Percentiles rank a stretch among this genome's conserved stretches.
Evolutionary conservation across 2,888 invertebrate genomes (phyloP).

Genomic region (Spatulosminthurus flaviceps): DNA sequence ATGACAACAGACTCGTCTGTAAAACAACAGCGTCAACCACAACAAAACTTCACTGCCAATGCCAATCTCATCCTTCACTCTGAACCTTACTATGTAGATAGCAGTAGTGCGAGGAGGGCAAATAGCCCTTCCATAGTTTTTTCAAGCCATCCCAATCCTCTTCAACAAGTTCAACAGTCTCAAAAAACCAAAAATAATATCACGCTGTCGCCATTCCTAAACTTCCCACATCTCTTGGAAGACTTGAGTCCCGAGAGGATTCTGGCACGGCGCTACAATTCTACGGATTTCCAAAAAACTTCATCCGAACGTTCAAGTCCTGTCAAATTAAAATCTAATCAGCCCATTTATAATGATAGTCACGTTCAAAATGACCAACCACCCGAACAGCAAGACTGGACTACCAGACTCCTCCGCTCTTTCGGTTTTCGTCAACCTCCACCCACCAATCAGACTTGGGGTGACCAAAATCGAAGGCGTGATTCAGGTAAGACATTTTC

Average conservation of each 20-base stretch:
- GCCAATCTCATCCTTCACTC: neutral
- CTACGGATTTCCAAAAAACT: neutral
- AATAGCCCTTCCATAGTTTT: neutral
- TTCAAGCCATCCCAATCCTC: no score
- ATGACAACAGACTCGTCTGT: neutral
- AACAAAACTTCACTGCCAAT: conserved; percentile 4
- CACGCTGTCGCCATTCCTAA: neutral
- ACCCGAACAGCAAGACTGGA: conserved; percentile 18
- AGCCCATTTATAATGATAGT: neutral
- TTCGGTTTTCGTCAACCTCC: conserved; percentile 21
- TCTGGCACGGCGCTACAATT: neutral
- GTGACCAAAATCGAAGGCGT: neutral
- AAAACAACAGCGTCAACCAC: no score
- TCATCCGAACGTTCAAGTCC: neutral
- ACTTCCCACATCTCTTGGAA: neutral
- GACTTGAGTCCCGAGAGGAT: conserved; percentile 3
- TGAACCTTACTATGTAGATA: neutral
- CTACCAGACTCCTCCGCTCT: conserved; percentile 12
- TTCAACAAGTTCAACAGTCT: no score
- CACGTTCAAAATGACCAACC: conserved; percentile 27
- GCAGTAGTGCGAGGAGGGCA: neutral
- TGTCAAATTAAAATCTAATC: neutral
- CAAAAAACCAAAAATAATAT: neutral
- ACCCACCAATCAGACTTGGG: neutral
- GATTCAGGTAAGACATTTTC: neutral